phyloP scores from a whole-genome alignment of 2,113 vertebrate genomes.

The Thymallus thymallus region DNA sequence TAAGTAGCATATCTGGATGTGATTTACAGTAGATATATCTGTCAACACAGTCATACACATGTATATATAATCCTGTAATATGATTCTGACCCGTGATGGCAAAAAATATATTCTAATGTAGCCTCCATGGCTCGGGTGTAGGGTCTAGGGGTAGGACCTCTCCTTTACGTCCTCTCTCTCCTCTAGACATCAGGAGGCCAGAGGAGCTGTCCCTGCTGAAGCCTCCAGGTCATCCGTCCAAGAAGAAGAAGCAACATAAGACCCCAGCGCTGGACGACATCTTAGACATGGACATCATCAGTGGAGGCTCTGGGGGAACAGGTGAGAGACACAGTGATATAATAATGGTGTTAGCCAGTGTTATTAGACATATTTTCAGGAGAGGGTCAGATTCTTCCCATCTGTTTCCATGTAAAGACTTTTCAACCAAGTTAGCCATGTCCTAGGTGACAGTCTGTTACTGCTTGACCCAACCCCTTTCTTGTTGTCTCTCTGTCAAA shows the following conservation, averaged over 20 bases:
- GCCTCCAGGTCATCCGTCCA: constrained; percentile 76
- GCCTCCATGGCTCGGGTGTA: too few relatives aligned
- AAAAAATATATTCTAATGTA: too few relatives aligned
- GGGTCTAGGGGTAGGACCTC: too few relatives aligned
- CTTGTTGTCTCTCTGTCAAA: neutral
- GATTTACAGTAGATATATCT: too few relatives aligned
- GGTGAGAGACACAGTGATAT: constrained; percentile 59
- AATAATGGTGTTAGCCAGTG: too few relatives aligned
- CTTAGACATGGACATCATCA: constrained; percentile 79
- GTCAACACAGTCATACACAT: too few relatives aligned
- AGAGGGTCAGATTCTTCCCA: too few relatives aligned
- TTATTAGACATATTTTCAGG: neutral
- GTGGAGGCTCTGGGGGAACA: constrained; percentile 74
- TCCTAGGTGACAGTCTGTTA: too few relatives aligned
- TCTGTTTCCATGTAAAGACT: neutral
- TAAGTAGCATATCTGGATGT: too few relatives aligned
- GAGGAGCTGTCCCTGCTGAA: constrained; percentile 93
- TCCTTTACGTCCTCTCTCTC: neutral
- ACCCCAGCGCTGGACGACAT: constrained; percentile 80
- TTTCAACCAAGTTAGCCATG: neutral
- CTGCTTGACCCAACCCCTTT: too few relatives aligned
- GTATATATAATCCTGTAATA: too few relatives aligned
- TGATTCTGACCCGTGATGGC: too few relatives aligned
- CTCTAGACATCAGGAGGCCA: constrained; percentile 87
- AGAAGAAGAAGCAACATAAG: constrained; percentile 92